Conservation (phyloP, 2,888 invertebrate species). For the Dexiosoma caninum region DNA sequence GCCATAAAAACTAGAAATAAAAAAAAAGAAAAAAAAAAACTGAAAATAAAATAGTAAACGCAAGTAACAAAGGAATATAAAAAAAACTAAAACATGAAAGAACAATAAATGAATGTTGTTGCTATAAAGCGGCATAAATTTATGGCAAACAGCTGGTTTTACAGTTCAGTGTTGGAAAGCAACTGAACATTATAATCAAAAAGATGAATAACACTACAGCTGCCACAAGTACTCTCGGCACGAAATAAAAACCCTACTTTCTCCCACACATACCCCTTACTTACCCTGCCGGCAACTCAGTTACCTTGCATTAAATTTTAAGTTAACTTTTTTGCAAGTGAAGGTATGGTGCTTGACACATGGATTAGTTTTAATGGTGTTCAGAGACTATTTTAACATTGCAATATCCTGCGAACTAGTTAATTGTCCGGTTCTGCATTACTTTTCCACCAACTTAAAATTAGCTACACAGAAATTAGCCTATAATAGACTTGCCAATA, state of each 20-base stretch:
- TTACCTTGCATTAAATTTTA: too few species aligned
- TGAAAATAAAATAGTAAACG: neutral
- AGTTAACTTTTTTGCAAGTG: too few species aligned
- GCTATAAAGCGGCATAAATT: constrained; percentile 40
- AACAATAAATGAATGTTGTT: constrained; percentile 50
- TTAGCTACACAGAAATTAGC: too few species aligned
- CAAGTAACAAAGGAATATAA: constrained; percentile 27
- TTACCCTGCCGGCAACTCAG: too few species aligned
- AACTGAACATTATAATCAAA: neutral
- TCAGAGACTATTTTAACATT: too few species aligned
- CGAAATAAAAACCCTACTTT: neutral
- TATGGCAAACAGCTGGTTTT: constrained; percentile 56
- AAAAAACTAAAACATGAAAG: constrained; percentile 12
- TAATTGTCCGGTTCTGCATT: too few species aligned
- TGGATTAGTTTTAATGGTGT: too few species aligned
- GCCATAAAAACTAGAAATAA: constrained; percentile 47
- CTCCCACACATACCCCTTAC: too few species aligned
- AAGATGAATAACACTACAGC: neutral
- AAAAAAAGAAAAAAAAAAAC: constrained; percentile 14
- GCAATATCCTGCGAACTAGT: too few species aligned
- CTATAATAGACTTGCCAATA: too few species aligned
- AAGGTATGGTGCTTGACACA: too few species aligned
- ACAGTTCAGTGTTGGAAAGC: neutral
- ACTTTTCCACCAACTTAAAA: too few species aligned
- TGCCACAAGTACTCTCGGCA: neutral